Evolutionary conservation across 2,797 vertebrate genomes (phyloP).

Genomic region (Pseudocheirus occidentalis): DNA sequence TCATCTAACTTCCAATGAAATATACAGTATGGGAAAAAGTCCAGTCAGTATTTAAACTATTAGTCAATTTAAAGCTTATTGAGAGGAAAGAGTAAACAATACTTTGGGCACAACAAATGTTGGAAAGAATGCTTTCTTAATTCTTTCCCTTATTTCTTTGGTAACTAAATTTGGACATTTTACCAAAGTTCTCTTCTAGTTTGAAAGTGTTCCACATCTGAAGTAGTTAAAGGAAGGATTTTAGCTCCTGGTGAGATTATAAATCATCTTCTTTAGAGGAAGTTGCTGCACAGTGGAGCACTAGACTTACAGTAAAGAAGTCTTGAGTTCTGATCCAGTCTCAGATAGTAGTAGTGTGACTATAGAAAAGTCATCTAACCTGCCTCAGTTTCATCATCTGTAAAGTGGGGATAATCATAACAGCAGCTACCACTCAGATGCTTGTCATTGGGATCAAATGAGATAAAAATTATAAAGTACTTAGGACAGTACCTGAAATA

Average conservation of each 20-base stretch:
- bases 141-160: not conserved
- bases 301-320: not conserved
- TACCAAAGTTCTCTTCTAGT: not conserved
- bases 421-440: not conserved
- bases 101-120: not conserved
- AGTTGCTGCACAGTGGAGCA: not conserved
- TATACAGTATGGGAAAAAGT: not conserved
- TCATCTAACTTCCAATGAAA: not conserved
- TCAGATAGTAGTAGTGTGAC: not conserved
- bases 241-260: not conserved
- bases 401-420: not conserved
- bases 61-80: not conserved
- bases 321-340: not conserved
- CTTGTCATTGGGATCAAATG: not conserved
- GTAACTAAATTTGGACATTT: not conserved
- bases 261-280: not conserved
- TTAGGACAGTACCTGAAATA: not conserved
- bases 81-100: not conserved
- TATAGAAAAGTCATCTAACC: not conserved
- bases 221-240: not conserved
- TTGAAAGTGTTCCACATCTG: not conserved
- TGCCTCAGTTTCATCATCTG: not conserved
- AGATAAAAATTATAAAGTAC: not conserved
- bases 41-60: not conserved
- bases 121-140: not conserved